These are phyloP conservation scores for Semotilus atromaculatus DNA, from an alignment of 2,797 vertebrate genomes.

Conservation along the genomic window DNA sequence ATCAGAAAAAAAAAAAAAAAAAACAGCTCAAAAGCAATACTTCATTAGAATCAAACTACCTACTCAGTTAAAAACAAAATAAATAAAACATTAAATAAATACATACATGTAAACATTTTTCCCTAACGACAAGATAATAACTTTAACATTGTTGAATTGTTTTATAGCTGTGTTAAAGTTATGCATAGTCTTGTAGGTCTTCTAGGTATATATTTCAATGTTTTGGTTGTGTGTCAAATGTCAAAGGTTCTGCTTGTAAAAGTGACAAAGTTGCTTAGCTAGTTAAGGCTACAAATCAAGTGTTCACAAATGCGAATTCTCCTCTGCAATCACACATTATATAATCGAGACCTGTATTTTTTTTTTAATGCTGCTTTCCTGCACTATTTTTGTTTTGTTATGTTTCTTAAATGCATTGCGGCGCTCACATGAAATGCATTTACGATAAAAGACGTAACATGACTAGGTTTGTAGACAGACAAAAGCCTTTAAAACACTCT, in stretches of 20 bases:
- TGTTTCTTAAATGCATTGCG: neutral
- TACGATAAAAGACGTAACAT: neutral
- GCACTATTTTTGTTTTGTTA: neutral
- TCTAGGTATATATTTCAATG: neutral
- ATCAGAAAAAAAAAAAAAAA: neutral
- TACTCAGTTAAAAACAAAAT: neutral
- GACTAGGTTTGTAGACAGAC: neutral
- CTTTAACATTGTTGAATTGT: no score
- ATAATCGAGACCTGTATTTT: neutral
- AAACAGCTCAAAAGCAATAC: neutral
- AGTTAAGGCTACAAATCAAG: neutral
- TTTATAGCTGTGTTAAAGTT: no score
- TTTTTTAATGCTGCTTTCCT: neutral
- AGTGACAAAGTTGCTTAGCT: neutral
- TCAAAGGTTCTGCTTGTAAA: neutral
- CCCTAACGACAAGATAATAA: neutral
- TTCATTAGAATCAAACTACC: neutral
- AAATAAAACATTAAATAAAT: neutral
- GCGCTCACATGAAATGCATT: neutral
- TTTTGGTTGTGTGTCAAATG: no score
- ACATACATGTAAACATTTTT: neutral
- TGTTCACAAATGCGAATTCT: neutral
- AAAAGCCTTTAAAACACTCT: constrained; percentile 12
- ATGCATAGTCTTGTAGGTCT: neutral
- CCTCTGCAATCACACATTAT: neutral